Conservation (phyloP, 1,140 invertebrate genomes). For the Hypsibius dujardini region DNA sequence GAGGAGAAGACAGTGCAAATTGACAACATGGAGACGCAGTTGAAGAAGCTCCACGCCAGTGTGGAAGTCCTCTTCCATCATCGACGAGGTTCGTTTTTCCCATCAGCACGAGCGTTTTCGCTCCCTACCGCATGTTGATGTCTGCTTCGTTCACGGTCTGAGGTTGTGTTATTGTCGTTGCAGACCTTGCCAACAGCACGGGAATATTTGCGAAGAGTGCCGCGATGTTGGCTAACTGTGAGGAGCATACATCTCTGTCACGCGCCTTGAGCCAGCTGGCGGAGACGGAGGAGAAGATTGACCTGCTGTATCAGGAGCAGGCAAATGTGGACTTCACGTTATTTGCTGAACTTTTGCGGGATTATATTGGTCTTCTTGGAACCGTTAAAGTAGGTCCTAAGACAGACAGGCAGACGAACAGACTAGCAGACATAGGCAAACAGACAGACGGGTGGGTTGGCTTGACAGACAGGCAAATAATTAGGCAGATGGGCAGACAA, state of each 20-base stretch:
- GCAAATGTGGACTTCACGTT: constrained; percentile 85
- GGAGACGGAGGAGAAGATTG: constrained; percentile 75
- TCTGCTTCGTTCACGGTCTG: background rate
- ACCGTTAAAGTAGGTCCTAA: constrained; percentile 54
- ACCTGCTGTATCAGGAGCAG: constrained; percentile 69
- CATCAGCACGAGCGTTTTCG: constrained; percentile 5
- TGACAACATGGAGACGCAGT: constrained; percentile 70
- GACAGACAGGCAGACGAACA: too few relatives aligned
- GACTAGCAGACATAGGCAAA: too few relatives aligned
- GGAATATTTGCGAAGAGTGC: constrained; percentile 65
- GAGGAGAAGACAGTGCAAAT: constrained; percentile 83
- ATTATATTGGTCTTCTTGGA: constrained; percentile 79
- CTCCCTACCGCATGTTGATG: background rate
- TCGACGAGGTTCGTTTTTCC: constrained; percentile 40
- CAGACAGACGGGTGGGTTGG: too few relatives aligned
- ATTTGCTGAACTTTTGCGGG: constrained; percentile 66
- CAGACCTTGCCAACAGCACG: constrained; percentile 58
- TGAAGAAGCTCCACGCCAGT: constrained; percentile 67
- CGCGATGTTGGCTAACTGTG: constrained; percentile 77
- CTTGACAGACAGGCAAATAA: too few relatives aligned
- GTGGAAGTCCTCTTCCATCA: constrained; percentile 70
- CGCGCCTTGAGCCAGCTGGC: constrained; percentile 76
- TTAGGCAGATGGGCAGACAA: too few relatives aligned
- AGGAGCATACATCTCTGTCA: constrained; percentile 81
- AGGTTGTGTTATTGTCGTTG: constrained; percentile 18